Conservation (phyloP, 1,140 invertebrate species). For the Formica selysi region DNA sequence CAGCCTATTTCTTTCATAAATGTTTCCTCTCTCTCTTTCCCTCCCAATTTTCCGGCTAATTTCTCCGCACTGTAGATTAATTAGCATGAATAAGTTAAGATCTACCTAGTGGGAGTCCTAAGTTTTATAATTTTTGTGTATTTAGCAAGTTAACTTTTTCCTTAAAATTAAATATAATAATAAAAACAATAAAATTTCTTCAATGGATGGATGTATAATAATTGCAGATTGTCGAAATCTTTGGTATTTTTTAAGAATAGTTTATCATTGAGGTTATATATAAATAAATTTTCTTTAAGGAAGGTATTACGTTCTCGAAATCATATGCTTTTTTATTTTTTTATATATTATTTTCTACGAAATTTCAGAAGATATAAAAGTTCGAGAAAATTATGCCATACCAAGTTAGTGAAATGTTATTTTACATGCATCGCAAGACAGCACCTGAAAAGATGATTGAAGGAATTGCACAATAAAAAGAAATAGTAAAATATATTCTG, state of each 20-base stretch:
- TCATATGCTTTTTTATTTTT: not conserved
- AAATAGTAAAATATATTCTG: constrained; percentile 33
- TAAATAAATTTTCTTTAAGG: not conserved
- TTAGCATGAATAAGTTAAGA: not conserved
- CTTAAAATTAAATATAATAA: not conserved
- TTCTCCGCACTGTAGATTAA: not conserved
- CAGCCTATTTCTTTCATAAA: not conserved
- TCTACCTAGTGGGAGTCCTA: not conserved
- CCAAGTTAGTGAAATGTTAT: constrained; percentile 22
- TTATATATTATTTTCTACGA: not conserved
- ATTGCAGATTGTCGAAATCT: not conserved
- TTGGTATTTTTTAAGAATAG: not conserved
- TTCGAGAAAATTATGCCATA: not conserved
- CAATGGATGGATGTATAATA: not conserved
- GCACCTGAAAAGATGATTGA: constrained; percentile 48
- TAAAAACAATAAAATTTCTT: not conserved
- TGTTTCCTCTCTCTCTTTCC: not conserved
- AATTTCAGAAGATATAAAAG: not conserved
- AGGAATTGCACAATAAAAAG: constrained; percentile 44
- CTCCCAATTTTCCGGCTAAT: not conserved
- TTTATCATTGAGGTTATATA: not conserved
- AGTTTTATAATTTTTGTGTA: not conserved
- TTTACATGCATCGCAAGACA: not conserved
- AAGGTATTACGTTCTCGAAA: not conserved
- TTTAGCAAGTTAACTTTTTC: not conserved